Conservation (phyloP, 1,140 invertebrate species). For the Pogonomyrmex barbatus region DNA sequence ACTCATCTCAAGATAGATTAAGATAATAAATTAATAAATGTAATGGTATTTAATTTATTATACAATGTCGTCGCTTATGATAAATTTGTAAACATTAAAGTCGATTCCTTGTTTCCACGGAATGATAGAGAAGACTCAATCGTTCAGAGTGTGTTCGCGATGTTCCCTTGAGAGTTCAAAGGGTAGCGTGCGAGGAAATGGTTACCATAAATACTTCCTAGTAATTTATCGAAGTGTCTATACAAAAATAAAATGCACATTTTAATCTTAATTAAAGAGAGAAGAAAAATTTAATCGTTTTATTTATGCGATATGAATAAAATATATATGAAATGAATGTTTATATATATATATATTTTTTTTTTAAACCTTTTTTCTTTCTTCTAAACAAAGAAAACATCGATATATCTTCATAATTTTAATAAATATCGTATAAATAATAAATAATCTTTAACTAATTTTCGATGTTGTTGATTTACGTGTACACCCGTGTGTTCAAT, state of each 20-base stretch:
- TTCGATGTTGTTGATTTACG: not conserved
- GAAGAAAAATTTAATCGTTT: not conserved
- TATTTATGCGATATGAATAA: not conserved
- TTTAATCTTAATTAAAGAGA: constrained; percentile 67
- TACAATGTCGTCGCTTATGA: not conserved
- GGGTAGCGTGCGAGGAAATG: constrained; percentile 61
- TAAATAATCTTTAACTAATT: not conserved
- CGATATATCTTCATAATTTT: not conserved
- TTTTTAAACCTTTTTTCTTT: not conserved
- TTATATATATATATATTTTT: not conserved
- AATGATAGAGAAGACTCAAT: constrained; percentile 54
- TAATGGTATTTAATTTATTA: constrained; percentile 14
- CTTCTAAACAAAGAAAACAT: not conserved
- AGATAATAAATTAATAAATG: constrained; percentile 20
- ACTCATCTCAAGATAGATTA: not conserved
- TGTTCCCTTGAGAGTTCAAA: constrained; percentile 64
- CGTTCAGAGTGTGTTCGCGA: constrained; percentile 45
- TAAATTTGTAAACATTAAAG: constrained; percentile 6
- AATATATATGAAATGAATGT: not conserved
- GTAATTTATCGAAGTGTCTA: constrained; percentile 67
- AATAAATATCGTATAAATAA: not conserved
- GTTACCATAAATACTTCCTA: constrained; percentile 71
- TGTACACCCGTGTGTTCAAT: too few relatives aligned
- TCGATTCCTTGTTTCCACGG: constrained; percentile 6
- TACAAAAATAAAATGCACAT: constrained; percentile 39